These are phyloP conservation scores for Ichneumoninae sp. DNA, from an alignment of 2,888 invertebrate species.

Conservation along the genomic window DNA sequence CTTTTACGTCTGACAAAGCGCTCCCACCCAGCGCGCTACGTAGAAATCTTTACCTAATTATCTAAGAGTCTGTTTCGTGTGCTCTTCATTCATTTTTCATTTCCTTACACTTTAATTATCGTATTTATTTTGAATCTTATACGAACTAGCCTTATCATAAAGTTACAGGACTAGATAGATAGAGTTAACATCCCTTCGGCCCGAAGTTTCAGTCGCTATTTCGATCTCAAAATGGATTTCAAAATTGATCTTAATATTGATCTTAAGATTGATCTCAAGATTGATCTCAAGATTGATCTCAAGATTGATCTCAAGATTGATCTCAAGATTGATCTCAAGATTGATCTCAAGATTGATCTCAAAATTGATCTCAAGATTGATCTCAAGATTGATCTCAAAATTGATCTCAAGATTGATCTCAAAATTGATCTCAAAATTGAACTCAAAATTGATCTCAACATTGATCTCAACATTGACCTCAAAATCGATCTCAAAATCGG, in stretches of 20 bases:
- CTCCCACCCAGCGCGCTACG: constrained; percentile 33
- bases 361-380: background rate
- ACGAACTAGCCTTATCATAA: constrained; percentile 30
- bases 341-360: background rate
- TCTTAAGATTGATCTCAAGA: background rate
- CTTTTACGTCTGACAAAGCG: constrained; percentile 11
- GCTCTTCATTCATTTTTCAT: constrained; percentile 9
- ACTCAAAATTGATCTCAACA: background rate
- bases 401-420: background rate
- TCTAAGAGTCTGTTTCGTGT: constrained; percentile 37
- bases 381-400: too few species aligned
- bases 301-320: background rate
- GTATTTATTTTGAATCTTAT: constrained; percentile 32
- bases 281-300: background rate
- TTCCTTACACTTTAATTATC: constrained; percentile 12
- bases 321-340: background rate
- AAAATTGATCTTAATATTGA: background rate
- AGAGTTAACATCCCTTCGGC: constrained; percentile 25
- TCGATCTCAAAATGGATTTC: background rate
- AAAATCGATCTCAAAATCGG: background rate
- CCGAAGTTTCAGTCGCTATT: background rate
- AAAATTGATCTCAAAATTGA: background rate
- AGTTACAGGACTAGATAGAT: constrained; percentile 28
- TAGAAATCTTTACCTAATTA: constrained; percentile 43
- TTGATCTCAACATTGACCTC: background rate